Percentiles rank a stretch among this genome's conserved stretches.
Conservation (phyloP, 2,113 vertebrate genomes). For the Sinocyclocheilus grahami region DNA sequence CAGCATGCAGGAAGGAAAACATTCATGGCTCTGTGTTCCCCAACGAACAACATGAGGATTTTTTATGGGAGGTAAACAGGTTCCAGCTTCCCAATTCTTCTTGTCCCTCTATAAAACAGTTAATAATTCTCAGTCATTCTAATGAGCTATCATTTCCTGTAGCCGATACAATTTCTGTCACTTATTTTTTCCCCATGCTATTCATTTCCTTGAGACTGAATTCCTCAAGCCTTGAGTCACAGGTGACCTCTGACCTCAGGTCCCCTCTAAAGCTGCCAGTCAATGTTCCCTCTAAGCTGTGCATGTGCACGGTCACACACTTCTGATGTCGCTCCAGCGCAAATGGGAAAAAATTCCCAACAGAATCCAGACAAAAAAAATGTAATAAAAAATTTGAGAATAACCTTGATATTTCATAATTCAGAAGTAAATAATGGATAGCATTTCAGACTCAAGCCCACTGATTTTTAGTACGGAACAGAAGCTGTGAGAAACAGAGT, state of each 20-base stretch:
- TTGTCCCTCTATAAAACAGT: constrained; percentile 56
- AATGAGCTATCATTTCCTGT: constrained; percentile 90
- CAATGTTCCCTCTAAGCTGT: constrained; percentile 53
- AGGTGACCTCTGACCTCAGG: constrained; percentile 73
- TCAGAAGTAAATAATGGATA: background rate
- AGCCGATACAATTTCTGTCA: constrained; percentile 77
- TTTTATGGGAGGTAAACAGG: constrained; percentile 33
- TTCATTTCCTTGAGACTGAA: constrained; percentile 75
- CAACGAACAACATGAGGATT: constrained; percentile 43
- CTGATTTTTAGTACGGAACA: background rate
- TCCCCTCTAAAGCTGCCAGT: constrained; percentile 57
- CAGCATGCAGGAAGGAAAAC: constrained; percentile 36
- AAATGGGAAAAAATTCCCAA: background rate
- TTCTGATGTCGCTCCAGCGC: background rate
- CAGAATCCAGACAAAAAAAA: background rate
- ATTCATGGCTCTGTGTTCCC: background rate
- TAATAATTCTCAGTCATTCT: constrained; percentile 75
- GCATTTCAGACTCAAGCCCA: background rate
- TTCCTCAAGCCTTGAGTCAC: constrained; percentile 81
- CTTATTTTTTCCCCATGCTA: constrained; percentile 73
- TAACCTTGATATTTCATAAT: background rate
- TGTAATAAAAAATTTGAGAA: background rate
- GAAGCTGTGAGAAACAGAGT: background rate
- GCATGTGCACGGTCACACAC: constrained; percentile 11
- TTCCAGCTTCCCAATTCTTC: constrained; percentile 39